Conservation (phyloP, 2,797 vertebrate species). For the Paratrypauchen microcephalus region DNA sequence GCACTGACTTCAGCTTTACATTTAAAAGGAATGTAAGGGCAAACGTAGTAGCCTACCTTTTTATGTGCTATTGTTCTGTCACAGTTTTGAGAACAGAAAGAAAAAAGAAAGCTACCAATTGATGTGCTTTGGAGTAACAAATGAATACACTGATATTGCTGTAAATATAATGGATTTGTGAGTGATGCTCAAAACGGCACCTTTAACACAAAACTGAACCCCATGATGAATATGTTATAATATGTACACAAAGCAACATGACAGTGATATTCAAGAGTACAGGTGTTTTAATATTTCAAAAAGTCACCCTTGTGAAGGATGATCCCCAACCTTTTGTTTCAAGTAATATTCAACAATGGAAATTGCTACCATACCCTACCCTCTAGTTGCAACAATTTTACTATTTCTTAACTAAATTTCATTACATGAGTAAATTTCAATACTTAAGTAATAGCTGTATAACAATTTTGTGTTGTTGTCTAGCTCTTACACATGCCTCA, state of each 20-base stretch:
- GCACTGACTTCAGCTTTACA: conserved; percentile 22
- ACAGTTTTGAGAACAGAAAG: background rate
- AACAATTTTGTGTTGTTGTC: conserved; percentile 7
- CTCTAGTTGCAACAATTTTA: background rate
- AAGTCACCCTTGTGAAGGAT: background rate
- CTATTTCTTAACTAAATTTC: background rate
- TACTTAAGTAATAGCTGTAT: background rate
- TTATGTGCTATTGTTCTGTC: too few relatives aligned
- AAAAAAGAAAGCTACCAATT: background rate
- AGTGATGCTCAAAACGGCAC: background rate
- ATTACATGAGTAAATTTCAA: too few relatives aligned
- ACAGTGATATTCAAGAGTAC: background rate
- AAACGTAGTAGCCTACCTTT: conserved; percentile 1
- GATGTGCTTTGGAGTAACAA: background rate
- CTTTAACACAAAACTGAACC: background rate
- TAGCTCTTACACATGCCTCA: conserved; percentile 5
- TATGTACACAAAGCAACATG: background rate
- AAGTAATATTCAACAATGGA: too few relatives aligned
- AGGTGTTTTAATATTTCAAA: background rate
- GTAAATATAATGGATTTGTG: background rate
- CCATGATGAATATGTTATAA: background rate
- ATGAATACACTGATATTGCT: background rate
- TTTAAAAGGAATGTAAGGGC: conserved; percentile 37
- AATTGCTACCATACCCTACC: background rate
- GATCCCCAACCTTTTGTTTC: too few relatives aligned